Conservation (phyloP, 2,888 invertebrate species). For the Thera britannica region DNA sequence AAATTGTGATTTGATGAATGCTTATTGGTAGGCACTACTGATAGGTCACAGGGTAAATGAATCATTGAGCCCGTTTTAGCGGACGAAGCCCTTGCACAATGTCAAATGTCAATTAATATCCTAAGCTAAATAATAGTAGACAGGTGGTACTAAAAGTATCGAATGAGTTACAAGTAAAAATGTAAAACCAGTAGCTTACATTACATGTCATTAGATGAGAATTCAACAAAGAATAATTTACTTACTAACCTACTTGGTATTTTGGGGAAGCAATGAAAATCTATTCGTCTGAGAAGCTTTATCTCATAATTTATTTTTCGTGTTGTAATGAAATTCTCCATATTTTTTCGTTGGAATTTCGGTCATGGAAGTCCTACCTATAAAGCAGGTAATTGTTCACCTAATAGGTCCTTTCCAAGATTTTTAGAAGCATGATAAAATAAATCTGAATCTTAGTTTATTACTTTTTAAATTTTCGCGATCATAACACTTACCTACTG, state of each 20-base stretch:
- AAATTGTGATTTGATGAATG: slow-evolving; percentile 24
- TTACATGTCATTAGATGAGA: not conserved
- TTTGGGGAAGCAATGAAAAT: not conserved
- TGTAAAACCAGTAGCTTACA: not conserved
- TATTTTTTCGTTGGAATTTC: slow-evolving; percentile 37
- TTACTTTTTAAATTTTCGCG: too few species aligned
- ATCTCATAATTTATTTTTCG: slow-evolving; percentile 28
- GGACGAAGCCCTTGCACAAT: slow-evolving; percentile 32
- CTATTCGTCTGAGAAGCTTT: slow-evolving; percentile 12
- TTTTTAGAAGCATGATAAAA: too few species aligned
- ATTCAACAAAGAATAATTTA: too few species aligned
- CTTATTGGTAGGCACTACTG: slow-evolving; percentile 28
- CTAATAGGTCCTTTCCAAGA: too few species aligned
- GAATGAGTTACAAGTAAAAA: too few species aligned
- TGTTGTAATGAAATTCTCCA: slow-evolving; percentile 35
- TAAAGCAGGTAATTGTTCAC: slow-evolving; percentile 3
- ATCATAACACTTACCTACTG: too few species aligned
- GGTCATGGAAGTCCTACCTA: slow-evolving; percentile 18
- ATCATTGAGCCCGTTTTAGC: slow-evolving; percentile 34
- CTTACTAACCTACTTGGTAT: not conserved
- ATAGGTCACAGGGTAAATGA: slow-evolving; percentile 41
- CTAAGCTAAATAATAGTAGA: not conserved
- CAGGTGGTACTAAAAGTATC: too few species aligned
- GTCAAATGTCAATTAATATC: slow-evolving; percentile 16
- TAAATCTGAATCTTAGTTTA: too few species aligned